Conservation (phyloP, 2,888 invertebrate species). For the Agonopterix subpropinquella region DNA sequence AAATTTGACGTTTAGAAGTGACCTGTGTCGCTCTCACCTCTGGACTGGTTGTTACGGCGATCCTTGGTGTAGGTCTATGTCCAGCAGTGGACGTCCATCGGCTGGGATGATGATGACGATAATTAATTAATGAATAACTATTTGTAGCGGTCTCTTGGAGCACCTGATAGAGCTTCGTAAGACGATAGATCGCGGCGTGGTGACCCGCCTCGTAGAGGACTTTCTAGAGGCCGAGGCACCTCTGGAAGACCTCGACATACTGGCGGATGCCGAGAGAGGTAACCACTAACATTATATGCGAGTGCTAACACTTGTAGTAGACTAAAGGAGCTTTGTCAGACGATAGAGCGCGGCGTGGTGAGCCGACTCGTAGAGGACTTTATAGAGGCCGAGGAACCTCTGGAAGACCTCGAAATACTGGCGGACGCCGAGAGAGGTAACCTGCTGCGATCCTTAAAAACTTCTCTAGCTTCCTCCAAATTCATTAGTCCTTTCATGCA, state of each 20-base stretch:
- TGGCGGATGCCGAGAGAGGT: conserved; percentile 89
- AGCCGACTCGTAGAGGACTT: conserved; percentile 98
- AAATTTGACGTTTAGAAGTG: too few relatives aligned
- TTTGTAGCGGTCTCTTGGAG: conserved; percentile 61
- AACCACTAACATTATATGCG: neutral
- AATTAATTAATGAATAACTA: neutral
- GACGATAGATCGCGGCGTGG: conserved; percentile 92
- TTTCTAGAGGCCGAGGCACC: conserved; percentile 92
- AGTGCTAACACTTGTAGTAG: too few relatives aligned
- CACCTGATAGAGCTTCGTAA: conserved; percentile 93
- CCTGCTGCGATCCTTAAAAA: too few relatives aligned
- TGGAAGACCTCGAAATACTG: conserved; percentile 89
- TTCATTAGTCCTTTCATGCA: too few relatives aligned
- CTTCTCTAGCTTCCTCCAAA: too few relatives aligned
- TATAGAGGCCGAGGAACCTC: conserved; percentile 87
- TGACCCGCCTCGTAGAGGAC: conserved; percentile 96
- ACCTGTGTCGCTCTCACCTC: too few relatives aligned
- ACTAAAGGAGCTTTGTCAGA: conserved; percentile 86
- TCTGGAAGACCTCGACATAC: conserved; percentile 86
- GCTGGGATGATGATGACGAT: too few relatives aligned
- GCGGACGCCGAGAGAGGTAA: conserved; percentile 86
- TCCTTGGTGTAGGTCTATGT: too few relatives aligned
- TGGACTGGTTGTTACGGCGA: too few relatives aligned
- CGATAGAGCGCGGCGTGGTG: conserved; percentile 93
- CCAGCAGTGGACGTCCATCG: too few relatives aligned